Conservation (phyloP, 2,113 vertebrate species). For the Aldabrachelys gigantea region DNA sequence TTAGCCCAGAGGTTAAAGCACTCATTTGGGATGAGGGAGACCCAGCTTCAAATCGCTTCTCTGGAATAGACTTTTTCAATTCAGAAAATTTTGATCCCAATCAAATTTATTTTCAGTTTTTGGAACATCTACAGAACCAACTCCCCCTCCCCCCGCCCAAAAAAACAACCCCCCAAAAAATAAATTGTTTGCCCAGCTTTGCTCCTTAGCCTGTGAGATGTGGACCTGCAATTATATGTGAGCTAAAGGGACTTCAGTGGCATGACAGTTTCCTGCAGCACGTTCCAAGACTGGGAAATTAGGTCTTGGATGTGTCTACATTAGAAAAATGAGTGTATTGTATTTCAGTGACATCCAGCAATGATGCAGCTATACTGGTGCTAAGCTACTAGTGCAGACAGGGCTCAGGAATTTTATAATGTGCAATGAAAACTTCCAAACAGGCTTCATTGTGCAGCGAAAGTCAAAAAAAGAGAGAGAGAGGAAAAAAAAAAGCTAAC, state of each 20-base stretch:
- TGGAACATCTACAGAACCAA: too few species aligned
- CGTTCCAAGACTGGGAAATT: neutral
- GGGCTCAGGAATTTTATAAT: neutral
- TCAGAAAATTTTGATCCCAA: too few species aligned
- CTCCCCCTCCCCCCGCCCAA: too few species aligned
- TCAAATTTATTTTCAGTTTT: too few species aligned
- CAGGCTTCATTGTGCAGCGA: neutral
- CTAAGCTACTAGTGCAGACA: neutral
- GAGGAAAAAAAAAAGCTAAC: too few species aligned
- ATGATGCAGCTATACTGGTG: neutral
- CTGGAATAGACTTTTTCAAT: too few species aligned
- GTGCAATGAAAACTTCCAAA: neutral
- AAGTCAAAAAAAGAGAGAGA: too few species aligned
- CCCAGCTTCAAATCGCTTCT: too few species aligned
- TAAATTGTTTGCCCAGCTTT: too few species aligned
- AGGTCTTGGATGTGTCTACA: neutral
- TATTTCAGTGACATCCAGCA: slow-evolving; percentile 12
- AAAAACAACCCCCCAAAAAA: too few species aligned
- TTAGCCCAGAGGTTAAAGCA: too few species aligned
- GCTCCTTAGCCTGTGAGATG: neutral
- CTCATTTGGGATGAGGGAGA: too few species aligned
- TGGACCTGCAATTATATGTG: neutral
- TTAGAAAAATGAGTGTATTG: neutral
- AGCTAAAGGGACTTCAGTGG: neutral
- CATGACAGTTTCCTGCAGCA: neutral